phyloP scores from a whole-genome alignment of 2,113 vertebrate genomes.

The Clarias gariepinus region DNA sequence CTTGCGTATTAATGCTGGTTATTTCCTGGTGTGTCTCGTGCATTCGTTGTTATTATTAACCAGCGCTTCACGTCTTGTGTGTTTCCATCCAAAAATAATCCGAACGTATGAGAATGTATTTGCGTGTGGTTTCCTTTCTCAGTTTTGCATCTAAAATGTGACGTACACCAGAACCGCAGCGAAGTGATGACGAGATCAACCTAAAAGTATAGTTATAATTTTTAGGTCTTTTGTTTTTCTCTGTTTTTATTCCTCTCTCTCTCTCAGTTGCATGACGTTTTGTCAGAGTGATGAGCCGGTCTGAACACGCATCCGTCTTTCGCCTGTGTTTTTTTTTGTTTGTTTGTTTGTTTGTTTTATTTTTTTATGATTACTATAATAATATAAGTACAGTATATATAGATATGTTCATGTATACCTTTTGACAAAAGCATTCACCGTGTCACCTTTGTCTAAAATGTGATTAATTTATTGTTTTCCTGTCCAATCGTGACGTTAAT shows the following conservation, averaged over 20 bases:
- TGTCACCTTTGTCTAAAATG: slow-evolving; percentile 63
- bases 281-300: slow-evolving; percentile 10
- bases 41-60: slow-evolving; percentile 17
- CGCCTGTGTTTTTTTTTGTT: too few species aligned
- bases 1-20: slow-evolving; percentile 7
- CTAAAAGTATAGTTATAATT: not conserved
- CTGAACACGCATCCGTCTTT: slow-evolving; percentile 45
- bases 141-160: not conserved
- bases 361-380: slow-evolving; percentile 55
- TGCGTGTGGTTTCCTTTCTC: not conserved
- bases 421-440: slow-evolving; percentile 63
- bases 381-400: slow-evolving; percentile 46
- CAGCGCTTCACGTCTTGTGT: slow-evolving; percentile 8
- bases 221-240: not conserved
- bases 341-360: slow-evolving; percentile 47
- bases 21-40: not conserved
- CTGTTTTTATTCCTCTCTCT: not conserved
- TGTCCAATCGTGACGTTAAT: slow-evolving; percentile 23
- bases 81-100: not conserved
- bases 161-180: not conserved
- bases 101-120: slow-evolving; percentile 49
- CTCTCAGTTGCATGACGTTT: not conserved
- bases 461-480: slow-evolving; percentile 70
- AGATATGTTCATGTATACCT: slow-evolving; percentile 57
- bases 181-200: not conserved